Base-by-base conservation (phyloP, 2,888 invertebrate species). In the Allygus modestus region DNA sequence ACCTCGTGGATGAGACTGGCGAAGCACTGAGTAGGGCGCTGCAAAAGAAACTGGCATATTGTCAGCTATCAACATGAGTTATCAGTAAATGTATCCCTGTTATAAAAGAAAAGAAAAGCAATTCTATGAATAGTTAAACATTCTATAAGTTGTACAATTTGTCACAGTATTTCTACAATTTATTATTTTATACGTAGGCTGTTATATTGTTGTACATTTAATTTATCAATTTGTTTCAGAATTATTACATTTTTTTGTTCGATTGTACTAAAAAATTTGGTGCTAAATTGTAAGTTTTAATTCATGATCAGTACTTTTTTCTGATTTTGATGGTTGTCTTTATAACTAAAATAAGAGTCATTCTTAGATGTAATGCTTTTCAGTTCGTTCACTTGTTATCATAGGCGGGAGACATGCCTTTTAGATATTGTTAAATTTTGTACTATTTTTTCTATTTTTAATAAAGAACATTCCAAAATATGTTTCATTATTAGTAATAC, bases 1-100 rank as follows among this genome's bases (percentile, higher is more conserved):
- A 37, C 20, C 75, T 83, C 23, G 9, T 83, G 51, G 43, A 54
- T 37, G 83, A 83, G 15, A 75, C 83, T 15, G 54, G 73, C 7
- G 9, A 12, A 41, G 83, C 23, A 17, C 23, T 83, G 4, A 41
- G 28, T 23, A 58, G n/a, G 15, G 83, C 83, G 20, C 58, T 83
- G 28, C 15, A 75, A 41, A 83, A 83, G 61, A 83, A 83, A 41
- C 11, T 83, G 37, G 73, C 23, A 37, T 75, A 75, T 37, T 73
- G 58, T n/a, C 83, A 75, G 43, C 28, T 71, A 23, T 71, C 28
- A 65, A 41, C 73, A 20, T 73, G 41, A 73, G 31, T 65, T 28
- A 7, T 46, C 37, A 46, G 58, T 23, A n/a, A n/a, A n/a, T 23
- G 20, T 23, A 58, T 58, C 46, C 17, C 9, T 37, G 9, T 37